A percentile compares a stretch with the other conserved stretches of the same genome.
Conservation (phyloP, 2,797 vertebrate genomes). For the Heteromormyrus szaboi region DNA sequence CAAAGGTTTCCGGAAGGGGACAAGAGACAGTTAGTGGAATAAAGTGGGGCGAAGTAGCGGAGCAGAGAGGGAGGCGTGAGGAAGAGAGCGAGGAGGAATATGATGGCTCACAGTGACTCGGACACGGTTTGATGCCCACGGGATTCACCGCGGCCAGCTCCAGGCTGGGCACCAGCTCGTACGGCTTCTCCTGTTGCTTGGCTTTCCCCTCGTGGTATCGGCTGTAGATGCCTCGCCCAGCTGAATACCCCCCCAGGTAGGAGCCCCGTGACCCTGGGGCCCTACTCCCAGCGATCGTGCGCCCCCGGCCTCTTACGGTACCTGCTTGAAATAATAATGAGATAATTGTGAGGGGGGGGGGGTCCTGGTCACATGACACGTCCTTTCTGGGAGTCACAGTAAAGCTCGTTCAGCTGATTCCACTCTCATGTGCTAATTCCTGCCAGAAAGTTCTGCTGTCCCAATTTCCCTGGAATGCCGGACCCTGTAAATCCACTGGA, state of each 20-base stretch:
- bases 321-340: constrained; percentile 82
- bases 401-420: not conserved
- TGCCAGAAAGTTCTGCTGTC: not conserved
- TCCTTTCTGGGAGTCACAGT: not conserved
- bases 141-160: constrained; percentile 88
- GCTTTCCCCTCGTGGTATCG: constrained; percentile 98
- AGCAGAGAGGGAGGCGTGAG: not conserved
- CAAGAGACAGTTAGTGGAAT: not conserved
- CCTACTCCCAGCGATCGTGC: constrained; percentile 86
- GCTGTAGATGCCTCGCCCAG: constrained; percentile 98
- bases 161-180: constrained; percentile 89
- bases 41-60: not conserved
- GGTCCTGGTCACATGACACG: constrained; percentile 29
- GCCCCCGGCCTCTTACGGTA: constrained; percentile 94
- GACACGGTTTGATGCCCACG: constrained; percentile 89
- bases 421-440: not conserved
- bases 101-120: constrained; percentile 81
- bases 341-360: constrained; percentile 24
- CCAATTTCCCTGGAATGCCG: not conserved
- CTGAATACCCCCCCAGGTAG: constrained; percentile 98
- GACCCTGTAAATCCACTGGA: not conserved
- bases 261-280: constrained; percentile 89
- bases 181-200: constrained; percentile 90
- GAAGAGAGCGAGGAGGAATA: not conserved
- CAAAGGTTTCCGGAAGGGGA: not conserved